A percentile compares a stretch with the other conserved stretches of the same genome.
Evolutionary conservation across 2,113 vertebrate genomes (phyloP).

Genomic region (Xiphias gladius): DNA sequence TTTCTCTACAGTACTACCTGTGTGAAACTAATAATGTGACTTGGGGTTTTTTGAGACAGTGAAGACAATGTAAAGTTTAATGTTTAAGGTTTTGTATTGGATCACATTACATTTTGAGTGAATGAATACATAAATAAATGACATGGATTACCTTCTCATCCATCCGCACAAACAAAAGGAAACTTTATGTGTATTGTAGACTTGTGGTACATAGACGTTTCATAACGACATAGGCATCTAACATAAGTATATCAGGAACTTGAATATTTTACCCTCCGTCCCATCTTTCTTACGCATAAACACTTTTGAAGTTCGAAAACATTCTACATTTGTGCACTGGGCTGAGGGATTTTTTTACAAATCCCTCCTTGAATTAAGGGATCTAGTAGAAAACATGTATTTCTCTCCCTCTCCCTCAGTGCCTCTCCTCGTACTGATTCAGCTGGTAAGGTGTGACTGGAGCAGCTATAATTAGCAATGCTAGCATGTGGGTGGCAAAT

Average conservation of each 20-base stretch:
- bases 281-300: background rate
- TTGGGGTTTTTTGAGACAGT: background rate
- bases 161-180: background rate
- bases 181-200: too few species aligned
- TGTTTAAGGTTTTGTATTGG: background rate
- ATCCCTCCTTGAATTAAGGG: conserved; percentile 15
- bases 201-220: too few species aligned
- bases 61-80: background rate
- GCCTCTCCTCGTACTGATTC: conserved; percentile 60
- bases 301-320: too few species aligned
- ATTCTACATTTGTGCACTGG: background rate
- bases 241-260: background rate
- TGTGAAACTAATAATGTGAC: background rate
- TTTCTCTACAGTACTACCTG: background rate
- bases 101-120: background rate
- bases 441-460: conserved; percentile 77
- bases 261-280: background rate
- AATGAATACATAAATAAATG: background rate
- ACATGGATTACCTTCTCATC: background rate
- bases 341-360: background rate
- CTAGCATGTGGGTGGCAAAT: conserved; percentile 71
- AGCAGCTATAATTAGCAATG: conserved; percentile 80
- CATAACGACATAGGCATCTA: background rate
- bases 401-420: conserved; percentile 20
- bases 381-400: conserved; percentile 19